Conservation (phyloP, 2,113 vertebrate genomes). For the Leucopsar rothschildi region DNA sequence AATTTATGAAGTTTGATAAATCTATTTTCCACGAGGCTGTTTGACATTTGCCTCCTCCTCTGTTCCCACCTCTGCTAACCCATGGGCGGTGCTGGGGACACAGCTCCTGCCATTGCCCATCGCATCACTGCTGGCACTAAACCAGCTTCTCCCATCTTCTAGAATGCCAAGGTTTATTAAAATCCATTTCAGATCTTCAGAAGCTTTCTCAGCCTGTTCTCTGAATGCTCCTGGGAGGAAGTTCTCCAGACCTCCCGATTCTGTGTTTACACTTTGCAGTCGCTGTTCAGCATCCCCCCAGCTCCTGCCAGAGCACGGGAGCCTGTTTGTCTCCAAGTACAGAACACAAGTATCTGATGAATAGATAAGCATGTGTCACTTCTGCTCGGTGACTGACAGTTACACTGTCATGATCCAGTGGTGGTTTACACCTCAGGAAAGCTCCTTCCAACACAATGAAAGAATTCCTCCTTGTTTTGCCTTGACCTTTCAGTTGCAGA, state of each 20-base stretch:
- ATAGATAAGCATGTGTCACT: conserved; percentile 25
- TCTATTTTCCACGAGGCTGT: neutral
- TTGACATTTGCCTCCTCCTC: neutral
- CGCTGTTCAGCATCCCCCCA: neutral
- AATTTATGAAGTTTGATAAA: neutral
- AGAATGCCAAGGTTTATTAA: neutral
- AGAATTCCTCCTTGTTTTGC: neutral
- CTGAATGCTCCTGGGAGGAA: neutral
- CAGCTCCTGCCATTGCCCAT: neutral
- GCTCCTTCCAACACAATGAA: neutral
- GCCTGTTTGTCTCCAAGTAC: neutral
- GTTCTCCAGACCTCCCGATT: neutral
- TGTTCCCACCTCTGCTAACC: neutral
- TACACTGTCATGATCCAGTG: neutral
- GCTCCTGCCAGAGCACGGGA: neutral
- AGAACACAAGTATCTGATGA: neutral
- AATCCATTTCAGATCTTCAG: neutral
- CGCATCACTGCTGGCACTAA: neutral
- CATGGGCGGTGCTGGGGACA: neutral
- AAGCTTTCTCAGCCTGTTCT: neutral
- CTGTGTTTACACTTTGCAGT: neutral
- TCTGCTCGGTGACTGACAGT: neutral
- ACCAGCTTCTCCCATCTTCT: neutral
- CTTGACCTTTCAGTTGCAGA: neutral
- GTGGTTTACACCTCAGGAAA: neutral